A percentile compares a stretch with the other conserved stretches of the same genome.
Conservation (phyloP, 2,797 vertebrate genomes). For the Micrastur ruficollis region DNA sequence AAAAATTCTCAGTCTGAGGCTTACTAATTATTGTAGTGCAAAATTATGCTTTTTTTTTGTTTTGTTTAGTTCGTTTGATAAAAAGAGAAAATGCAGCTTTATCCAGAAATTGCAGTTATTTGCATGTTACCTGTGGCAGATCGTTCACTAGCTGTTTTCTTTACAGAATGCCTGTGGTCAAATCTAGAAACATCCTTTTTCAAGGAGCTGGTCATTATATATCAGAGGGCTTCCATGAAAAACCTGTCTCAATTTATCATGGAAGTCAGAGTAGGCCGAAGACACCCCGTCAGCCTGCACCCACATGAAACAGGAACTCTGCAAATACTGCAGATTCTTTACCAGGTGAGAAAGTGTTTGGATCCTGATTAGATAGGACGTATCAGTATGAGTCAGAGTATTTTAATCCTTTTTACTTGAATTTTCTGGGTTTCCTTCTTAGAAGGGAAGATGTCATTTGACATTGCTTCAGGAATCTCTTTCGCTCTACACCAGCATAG, state of each 20-base stretch:
- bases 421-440: not conserved
- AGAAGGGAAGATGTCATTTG: not conserved
- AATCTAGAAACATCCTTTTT: constrained; percentile 63
- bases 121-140: not conserved
- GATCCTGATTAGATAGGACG: not conserved
- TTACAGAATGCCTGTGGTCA: constrained; percentile 70
- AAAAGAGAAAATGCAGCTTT: not conserved
- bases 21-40: not conserved
- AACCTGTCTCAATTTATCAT: not conserved
- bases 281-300: fast-evolving
- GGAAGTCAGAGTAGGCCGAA: fast-evolving
- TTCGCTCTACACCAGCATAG: not conserved
- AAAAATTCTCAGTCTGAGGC: not conserved
- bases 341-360: constrained; percentile 50
- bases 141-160: not conserved
- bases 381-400: not conserved
- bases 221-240: not conserved
- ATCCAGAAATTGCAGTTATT: not conserved
- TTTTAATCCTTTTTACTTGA: not conserved
- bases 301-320: not conserved
- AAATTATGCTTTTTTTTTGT: not conserved
- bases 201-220: constrained; percentile 51
- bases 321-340: constrained; percentile 59
- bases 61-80: not conserved
- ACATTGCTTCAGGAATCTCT: not conserved